Evolutionary conservation across 2,113 vertebrate genomes (phyloP).

Genomic region (Oncorhynchus masou): DNA sequence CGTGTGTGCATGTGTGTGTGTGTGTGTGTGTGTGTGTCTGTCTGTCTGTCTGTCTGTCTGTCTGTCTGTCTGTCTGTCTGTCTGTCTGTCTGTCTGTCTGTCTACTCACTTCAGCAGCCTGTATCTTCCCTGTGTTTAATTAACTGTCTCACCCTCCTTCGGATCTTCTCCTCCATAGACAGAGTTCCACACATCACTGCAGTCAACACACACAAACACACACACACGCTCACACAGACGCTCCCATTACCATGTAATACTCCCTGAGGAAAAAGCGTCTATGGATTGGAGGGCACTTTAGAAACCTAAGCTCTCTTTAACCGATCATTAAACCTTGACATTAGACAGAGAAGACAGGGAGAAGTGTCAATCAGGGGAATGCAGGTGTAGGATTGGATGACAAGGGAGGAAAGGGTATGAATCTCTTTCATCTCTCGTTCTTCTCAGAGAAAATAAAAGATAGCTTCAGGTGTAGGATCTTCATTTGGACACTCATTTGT

Average conservation of each 20-base stretch:
- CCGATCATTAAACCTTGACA: conserved; percentile 38
- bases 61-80: too few relatives aligned
- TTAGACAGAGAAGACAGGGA: background rate
- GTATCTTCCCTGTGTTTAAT: conserved; percentile 50
- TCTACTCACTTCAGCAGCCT: conserved; percentile 7
- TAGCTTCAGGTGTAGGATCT: too few relatives aligned
- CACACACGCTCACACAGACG: background rate
- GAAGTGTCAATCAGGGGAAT: background rate
- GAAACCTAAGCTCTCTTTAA: conserved; percentile 39
- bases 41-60: too few relatives aligned
- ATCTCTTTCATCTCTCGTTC: conserved; percentile 5
- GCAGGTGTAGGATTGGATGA: background rate
- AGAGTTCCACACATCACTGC: background rate
- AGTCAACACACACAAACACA: background rate
- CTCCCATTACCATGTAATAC: conserved; percentile 15
- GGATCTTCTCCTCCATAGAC: conserved; percentile 16
- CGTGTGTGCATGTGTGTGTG: too few relatives aligned
- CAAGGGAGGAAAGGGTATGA: background rate
- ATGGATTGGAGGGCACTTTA: conserved; percentile 38
- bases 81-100: background rate
- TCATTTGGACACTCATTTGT: too few relatives aligned
- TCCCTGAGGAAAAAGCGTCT: conserved; percentile 11
- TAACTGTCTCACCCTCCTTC: conserved; percentile 28
- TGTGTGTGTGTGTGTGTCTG: background rate
- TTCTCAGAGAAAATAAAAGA: background rate